These are phyloP conservation scores for Nebria salina DNA, from an alignment of 2,888 invertebrate species.

Conservation along the genomic window DNA sequence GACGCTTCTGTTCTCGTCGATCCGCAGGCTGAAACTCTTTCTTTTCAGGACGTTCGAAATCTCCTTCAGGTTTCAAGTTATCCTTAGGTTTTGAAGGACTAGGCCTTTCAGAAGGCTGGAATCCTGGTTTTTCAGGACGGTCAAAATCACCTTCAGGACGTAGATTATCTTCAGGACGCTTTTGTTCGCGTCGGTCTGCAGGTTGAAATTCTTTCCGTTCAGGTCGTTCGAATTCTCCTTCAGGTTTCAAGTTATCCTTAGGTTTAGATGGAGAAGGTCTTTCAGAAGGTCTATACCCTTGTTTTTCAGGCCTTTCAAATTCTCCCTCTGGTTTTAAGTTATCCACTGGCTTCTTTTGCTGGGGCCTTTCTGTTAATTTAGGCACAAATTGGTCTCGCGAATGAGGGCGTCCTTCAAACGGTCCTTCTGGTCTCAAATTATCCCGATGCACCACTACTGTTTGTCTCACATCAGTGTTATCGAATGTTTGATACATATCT, in stretches of 20 bases:
- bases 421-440: slow-evolving; percentile 65
- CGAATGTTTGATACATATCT: slow-evolving; percentile 72
- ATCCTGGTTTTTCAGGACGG: slow-evolving; percentile 50
- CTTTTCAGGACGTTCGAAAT: slow-evolving; percentile 66
- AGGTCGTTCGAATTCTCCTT: slow-evolving; percentile 61
- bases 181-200: slow-evolving; percentile 60
- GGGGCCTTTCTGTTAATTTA: slow-evolving; percentile 58
- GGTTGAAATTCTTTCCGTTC: slow-evolving; percentile 58
- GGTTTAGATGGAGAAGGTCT: slow-evolving; percentile 58
- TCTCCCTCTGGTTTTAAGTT: slow-evolving; percentile 64
- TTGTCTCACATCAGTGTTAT: slow-evolving; percentile 67
- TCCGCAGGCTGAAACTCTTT: slow-evolving; percentile 61
- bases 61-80: slow-evolving; percentile 67
- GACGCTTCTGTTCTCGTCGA: slow-evolving; percentile 59
- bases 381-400: slow-evolving; percentile 61
- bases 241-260: slow-evolving; percentile 61
- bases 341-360: slow-evolving; percentile 61
- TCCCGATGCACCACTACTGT: slow-evolving; percentile 61
- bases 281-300: slow-evolving; percentile 55
- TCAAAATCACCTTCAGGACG: slow-evolving; percentile 59
- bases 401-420: slow-evolving; percentile 63
- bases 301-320: slow-evolving; percentile 58
- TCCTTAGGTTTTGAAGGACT: slow-evolving; percentile 61
- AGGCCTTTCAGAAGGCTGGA: slow-evolving; percentile 57
- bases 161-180: slow-evolving; percentile 64